Conservation (phyloP, 1,140 invertebrate genomes). For the Bemisia tabaci region DNA sequence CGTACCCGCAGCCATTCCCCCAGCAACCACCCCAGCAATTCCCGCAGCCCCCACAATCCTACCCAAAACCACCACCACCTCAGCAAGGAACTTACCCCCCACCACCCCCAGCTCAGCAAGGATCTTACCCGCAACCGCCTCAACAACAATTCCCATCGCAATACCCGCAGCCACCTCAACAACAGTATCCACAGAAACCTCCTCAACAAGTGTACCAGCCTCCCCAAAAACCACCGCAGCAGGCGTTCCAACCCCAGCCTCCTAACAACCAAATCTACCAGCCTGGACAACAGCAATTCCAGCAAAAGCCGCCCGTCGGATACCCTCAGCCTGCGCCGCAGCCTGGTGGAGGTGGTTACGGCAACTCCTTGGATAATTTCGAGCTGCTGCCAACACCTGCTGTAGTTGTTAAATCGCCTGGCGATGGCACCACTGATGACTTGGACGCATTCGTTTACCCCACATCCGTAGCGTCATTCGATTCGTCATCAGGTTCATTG, state of each 20-base stretch:
- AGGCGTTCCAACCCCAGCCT: not conserved
- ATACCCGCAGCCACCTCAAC: not conserved
- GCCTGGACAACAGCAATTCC: not conserved
- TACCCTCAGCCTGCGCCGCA: not conserved
- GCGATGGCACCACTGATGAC: not conserved
- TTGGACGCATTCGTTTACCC: not conserved
- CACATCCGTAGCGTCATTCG: not conserved
- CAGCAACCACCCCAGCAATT: not conserved
- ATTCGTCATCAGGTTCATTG: too few species aligned
- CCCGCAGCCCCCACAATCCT: not conserved
- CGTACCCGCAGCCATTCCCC: not conserved
- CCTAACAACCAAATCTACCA: not conserved
- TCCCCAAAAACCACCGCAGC: not conserved
- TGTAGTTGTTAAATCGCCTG: not conserved
- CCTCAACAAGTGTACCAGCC: not conserved
- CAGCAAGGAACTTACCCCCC: not conserved
- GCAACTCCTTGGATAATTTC: not conserved
- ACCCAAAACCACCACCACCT: not conserved
- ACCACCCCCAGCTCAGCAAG: not conserved
- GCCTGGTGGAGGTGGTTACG: not conserved
- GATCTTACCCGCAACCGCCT: not conserved
- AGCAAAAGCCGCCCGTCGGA: not conserved
- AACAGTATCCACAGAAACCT: not conserved
- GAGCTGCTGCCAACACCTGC: not conserved
- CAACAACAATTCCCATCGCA: not conserved